A percentile compares a stretch with the other conserved stretches of the same genome.
phyloP scores from a whole-genome alignment of 2,113 vertebrate genomes.

The Myodes glareolus region DNA sequence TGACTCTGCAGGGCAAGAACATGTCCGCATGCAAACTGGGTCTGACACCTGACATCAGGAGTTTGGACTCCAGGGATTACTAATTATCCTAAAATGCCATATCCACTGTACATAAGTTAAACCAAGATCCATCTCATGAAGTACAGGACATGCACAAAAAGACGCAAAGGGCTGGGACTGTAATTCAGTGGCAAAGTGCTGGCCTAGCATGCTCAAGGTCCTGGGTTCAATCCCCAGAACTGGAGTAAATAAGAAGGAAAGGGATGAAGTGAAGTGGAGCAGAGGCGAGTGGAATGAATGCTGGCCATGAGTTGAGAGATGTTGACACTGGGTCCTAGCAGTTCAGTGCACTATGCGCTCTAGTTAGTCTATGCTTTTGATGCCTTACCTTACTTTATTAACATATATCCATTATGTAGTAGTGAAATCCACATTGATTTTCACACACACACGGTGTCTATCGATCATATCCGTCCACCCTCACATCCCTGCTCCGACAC shows the following conservation, averaged over 20 bases:
- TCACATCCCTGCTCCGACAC: not conserved
- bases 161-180: not conserved
- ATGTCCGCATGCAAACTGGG: not conserved
- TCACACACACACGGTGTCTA: not conserved
- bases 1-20: not conserved
- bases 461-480: not conserved
- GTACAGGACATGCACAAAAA: not conserved
- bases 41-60: not conserved
- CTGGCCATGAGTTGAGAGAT: not conserved
- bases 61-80: not conserved
- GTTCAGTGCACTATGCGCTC: not conserved
- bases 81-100: not conserved
- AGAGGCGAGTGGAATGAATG: too few relatives aligned
- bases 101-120: not conserved
- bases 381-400: not conserved
- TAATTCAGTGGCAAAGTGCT: not conserved
- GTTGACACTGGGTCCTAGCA: not conserved
- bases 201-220: not conserved
- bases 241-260: not conserved
- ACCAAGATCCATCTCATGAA: not conserved
- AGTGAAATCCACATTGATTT: not conserved
- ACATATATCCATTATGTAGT: not conserved
- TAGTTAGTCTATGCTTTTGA: not conserved
- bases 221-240: not conserved
- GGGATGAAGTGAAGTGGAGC: too few relatives aligned